Percentiles rank a stretch among this genome's conserved stretches.
phyloP scores from a whole-genome alignment of 2,888 invertebrate genomes.

The Parascotia fuliginaria region DNA sequence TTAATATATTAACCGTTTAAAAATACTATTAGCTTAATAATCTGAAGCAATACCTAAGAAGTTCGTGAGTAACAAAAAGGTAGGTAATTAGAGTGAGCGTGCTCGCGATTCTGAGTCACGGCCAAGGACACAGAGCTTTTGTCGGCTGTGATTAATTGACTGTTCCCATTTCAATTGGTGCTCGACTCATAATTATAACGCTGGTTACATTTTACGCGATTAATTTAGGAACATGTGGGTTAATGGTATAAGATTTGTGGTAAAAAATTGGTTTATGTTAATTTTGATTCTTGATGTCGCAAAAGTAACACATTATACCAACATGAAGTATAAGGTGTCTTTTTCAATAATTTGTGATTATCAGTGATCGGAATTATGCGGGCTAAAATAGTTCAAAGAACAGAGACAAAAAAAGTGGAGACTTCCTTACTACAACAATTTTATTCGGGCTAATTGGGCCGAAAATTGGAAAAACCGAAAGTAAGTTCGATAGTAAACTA shows the following conservation, averaged over 20 bases:
- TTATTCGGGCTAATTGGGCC: no score
- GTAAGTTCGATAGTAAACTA: no score
- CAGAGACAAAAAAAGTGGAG: no score
- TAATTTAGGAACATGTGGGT: not conserved
- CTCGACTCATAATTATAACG: constrained; percentile 46
- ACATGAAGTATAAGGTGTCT: no score
- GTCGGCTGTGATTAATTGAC: constrained; percentile 51
- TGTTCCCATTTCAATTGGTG: constrained; percentile 49
- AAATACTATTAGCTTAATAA: constrained; percentile 33
- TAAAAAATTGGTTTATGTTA: not conserved
- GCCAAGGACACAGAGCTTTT: constrained; percentile 60
- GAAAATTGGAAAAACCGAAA: no score
- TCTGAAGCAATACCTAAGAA: constrained; percentile 24
- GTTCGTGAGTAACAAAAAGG: constrained; percentile 46
- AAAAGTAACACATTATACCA: no score
- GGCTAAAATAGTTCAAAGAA: no score
- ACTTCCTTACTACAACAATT: no score
- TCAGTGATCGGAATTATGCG: no score
- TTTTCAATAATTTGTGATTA: no score
- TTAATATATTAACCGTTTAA: constrained; percentile 6
- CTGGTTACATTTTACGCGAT: constrained; percentile 29
- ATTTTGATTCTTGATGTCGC: no score
- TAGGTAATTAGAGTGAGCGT: constrained; percentile 49
- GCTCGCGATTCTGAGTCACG: constrained; percentile 53
- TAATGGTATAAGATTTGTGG: not conserved